These are phyloP conservation scores for Epirrhoe tristata DNA, from an alignment of 2,888 invertebrate genomes.

Conservation along the genomic window DNA sequence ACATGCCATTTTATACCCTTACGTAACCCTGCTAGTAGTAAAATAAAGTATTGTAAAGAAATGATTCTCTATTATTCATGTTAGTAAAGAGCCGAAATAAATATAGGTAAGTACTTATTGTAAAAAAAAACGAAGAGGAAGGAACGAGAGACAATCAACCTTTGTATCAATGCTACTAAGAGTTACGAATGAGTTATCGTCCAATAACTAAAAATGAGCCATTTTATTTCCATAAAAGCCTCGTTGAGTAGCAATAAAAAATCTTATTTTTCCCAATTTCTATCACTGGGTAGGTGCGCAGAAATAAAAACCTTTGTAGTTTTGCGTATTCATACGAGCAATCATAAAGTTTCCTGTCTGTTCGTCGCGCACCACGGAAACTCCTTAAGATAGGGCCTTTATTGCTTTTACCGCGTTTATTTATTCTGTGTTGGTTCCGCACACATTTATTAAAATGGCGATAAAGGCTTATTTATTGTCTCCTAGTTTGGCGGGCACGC, in stretches of 20 bases:
- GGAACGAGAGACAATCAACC: no score
- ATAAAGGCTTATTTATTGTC: conserved; percentile 82
- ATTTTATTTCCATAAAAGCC: conserved; percentile 33
- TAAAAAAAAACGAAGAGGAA: no score
- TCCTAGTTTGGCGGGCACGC: conserved; percentile 73
- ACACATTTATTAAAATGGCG: conserved; percentile 82
- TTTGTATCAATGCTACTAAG: no score
- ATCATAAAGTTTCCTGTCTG: conserved; percentile 61
- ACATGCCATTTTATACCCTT: conserved; percentile 18
- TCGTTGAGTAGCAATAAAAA: conserved; percentile 30
- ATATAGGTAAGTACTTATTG: no score
- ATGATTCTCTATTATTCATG: no score
- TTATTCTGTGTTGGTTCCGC: conserved; percentile 73
- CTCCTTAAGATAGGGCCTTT: conserved; percentile 64
- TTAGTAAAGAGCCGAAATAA: no score
- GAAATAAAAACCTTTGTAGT: no score
- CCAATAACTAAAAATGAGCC: conserved; percentile 15
- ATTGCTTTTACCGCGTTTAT: conserved; percentile 68
- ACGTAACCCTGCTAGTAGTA: background rate
- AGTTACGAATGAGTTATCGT: background rate
- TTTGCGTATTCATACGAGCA: conserved; percentile 55
- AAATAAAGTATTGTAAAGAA: background rate
- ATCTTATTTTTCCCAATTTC: conserved; percentile 27
- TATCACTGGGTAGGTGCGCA: conserved; percentile 1
- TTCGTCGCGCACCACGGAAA: conserved; percentile 54